Evolutionary conservation across 2,797 vertebrate genomes (phyloP).

Genomic region (Leucoraja ocellata): DNA sequence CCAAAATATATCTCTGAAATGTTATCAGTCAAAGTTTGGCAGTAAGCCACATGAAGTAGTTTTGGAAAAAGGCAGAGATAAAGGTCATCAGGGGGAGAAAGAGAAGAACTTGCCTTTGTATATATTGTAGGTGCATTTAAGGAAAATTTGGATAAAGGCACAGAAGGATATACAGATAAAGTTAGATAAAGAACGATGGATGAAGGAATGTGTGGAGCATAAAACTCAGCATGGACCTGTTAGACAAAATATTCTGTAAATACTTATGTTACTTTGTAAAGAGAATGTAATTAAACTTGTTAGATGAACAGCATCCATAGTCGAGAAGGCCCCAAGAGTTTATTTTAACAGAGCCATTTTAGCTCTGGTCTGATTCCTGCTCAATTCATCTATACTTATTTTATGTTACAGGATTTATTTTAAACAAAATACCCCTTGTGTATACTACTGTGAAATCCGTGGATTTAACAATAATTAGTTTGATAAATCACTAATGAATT

Average conservation of each 20-base stretch:
- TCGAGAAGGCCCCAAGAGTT: not conserved
- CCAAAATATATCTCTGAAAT: too few relatives aligned
- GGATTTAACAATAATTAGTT: constrained; percentile 3
- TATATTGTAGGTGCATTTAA: not conserved
- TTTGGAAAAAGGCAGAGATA: not conserved
- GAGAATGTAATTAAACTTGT: not conserved
- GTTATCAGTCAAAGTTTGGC: too few relatives aligned
- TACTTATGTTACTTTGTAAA: not conserved
- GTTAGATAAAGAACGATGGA: not conserved
- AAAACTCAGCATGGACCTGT: not conserved
- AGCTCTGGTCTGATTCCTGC: not conserved
- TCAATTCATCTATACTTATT: not conserved
- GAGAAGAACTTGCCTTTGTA: not conserved
- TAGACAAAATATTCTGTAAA: not conserved
- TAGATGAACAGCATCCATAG: not conserved
- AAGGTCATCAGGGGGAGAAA: not conserved
- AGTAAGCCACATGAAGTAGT: too few relatives aligned
- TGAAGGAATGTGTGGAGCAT: not conserved
- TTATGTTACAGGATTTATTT: not conserved
- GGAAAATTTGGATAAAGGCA: not conserved
- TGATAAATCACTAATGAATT: constrained; percentile 19
- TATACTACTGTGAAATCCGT: not conserved
- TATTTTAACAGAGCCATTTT: not conserved
- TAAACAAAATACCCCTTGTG: not conserved
- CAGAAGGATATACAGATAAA: too few relatives aligned